Percentiles rank a stretch among this genome's conserved stretches.
Conservation (phyloP, 2,888 invertebrate genomes). For the Loripinus fragilis region DNA sequence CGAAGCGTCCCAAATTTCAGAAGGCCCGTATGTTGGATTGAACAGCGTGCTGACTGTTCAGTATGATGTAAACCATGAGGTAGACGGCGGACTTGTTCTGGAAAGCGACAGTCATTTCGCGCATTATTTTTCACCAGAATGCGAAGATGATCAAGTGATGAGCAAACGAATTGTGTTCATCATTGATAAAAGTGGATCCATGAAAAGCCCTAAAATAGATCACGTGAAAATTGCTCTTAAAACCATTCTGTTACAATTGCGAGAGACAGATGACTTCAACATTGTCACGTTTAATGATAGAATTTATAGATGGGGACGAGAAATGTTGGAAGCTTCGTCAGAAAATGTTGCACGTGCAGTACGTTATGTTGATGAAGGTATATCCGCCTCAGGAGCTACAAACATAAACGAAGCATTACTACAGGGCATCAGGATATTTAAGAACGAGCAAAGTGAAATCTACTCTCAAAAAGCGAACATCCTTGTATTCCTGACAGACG, state of each 20-base stretch:
- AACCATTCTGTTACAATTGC: not conserved
- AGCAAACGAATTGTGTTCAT: conserved; percentile 33
- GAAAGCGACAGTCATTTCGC: conserved; percentile 28
- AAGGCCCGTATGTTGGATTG: not conserved
- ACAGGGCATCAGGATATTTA: not conserved
- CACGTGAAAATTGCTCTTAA: not conserved
- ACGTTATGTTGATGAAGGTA: not conserved
- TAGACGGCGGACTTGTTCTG: conserved; percentile 28
- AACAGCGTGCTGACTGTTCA: not conserved
- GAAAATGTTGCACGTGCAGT: not conserved
- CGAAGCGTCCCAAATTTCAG: not conserved
- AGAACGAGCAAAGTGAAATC: not conserved
- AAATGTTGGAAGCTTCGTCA: not conserved
- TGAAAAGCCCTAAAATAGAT: not conserved
- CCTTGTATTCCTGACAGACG: not conserved
- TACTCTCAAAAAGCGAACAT: not conserved
- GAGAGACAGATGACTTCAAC: not conserved
- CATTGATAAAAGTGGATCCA: conserved; percentile 37
- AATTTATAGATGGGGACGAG: not conserved
- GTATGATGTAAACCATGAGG: conserved; percentile 20
- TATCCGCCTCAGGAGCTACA: not conserved
- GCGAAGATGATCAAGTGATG: conserved; percentile 28
- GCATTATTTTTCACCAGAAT: conserved; percentile 31
- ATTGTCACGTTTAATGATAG: not conserved
- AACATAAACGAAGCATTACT: not conserved